Base-by-base conservation (phyloP, 37 sponge, comb jelly and placozoan species). In the Amphimedon queenslandica region DNA sequence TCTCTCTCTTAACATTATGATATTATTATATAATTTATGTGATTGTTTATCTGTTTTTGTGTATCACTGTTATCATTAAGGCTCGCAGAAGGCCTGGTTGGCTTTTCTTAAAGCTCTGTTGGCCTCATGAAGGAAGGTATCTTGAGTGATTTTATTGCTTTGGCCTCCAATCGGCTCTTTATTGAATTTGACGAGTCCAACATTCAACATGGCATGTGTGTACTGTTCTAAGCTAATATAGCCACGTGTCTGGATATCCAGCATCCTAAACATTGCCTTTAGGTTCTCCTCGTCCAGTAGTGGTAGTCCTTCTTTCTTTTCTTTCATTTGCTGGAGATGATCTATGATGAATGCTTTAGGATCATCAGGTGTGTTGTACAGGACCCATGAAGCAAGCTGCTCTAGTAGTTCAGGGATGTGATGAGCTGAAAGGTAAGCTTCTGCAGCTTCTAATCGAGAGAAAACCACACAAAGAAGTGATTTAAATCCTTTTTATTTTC, bases 171-270 rank as follows among this genome's bases (percentile, higher is more conserved):
- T 36, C 18, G 93, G 93, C 2, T 64, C 70, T 25, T 58, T 1
- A 55, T 88, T 93, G 74, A 80, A 93, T 2, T 70, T 63, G 13
- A 3, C 35, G 24, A 85, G 76, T 28, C 93, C 89, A 25, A 93
- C 2, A 57, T 60, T 82, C 32, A 40, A 41, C 93, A 93, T 93
- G n/a, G 89, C 93, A 24, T 77, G 69, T 30, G 75, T 42, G 61
- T 96, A 96, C 84, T 96, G 93, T 43, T 80, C 85, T 16, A 53
- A 53, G 30, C 58, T 80, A 21, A 96, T 92, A 53, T 74, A 63
- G 32, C 97, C 97, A 5, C 69, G 79, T 57, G 77, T 77, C 6
- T 90, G 80, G 24, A 89, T 78, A 74, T 96, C 97, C 73, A 96
- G 43, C 97, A 92, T 96, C 24, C 82, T 71, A 67, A 82, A 96